A percentile compares a stretch with the other conserved stretches of the same genome.
Evolutionary conservation across 2,888 invertebrate species (phyloP).

Genomic region (Acleris laterana): DNA sequence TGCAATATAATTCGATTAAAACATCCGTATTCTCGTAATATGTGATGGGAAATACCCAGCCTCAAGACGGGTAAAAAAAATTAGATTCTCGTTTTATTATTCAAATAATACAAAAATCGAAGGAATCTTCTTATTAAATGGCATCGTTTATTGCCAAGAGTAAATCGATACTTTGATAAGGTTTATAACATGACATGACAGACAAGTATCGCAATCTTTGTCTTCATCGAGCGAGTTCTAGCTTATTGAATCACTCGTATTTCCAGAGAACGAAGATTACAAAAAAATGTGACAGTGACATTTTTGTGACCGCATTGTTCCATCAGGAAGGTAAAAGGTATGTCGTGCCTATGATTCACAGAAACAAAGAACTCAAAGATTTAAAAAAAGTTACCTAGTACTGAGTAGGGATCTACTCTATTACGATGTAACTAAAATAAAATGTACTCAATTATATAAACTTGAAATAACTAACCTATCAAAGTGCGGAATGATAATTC

Average conservation of each 20-base stretch:
- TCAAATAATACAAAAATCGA: too few relatives aligned
- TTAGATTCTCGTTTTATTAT: too few relatives aligned
- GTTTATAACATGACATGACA: too few relatives aligned
- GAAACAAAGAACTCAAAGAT: constrained; percentile 22
- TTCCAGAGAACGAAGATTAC: constrained; percentile 9
- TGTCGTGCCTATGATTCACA: constrained; percentile 22
- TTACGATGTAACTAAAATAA: too few relatives aligned
- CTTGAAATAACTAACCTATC: constrained; percentile 15
- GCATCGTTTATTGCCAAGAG: too few relatives aligned
- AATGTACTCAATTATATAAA: too few relatives aligned
- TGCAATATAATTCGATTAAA: constrained; percentile 11
- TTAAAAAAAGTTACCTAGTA: constrained; percentile 9
- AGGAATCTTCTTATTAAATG: too few relatives aligned
- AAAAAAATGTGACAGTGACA: constrained; percentile 28
- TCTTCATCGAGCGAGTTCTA: not conserved
- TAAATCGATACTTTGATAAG: too few relatives aligned
- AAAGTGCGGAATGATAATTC: constrained; percentile 31
- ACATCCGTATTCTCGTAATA: not conserved
- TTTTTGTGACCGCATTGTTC: constrained; percentile 35
- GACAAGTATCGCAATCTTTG: not conserved
- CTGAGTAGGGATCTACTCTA: not conserved
- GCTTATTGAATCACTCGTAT: constrained; percentile 7
- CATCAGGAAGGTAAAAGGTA: constrained; percentile 24
- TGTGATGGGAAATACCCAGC: constrained; percentile 8
- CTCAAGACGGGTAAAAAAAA: not conserved